Evolutionary conservation across 1,140 invertebrate genomes (phyloP), one percentile per base, ranked within the genome.

Genomic region (Drosophila tropicalis): DNA sequence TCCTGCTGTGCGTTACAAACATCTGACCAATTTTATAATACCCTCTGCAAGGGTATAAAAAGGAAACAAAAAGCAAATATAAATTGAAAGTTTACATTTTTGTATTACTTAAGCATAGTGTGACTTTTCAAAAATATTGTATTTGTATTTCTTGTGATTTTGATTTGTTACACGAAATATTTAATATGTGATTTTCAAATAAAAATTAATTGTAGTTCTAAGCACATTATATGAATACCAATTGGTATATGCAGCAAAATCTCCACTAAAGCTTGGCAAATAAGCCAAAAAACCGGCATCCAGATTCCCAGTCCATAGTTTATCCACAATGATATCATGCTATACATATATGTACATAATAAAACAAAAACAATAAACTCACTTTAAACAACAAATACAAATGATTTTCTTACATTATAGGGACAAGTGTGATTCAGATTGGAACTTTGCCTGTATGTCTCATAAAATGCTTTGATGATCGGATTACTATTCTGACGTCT

Each of bases 271-370:
- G 2, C n/a, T 6, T 9, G 70, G 66, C 0, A 76, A 2, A 68
- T 47, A 65, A 44, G 17, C 7, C 1, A 10, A 1, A n/a, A 76
- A 47, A 10, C 34, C 34, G 3, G 3, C 1, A 2, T 76, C 64
- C 22, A 58, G 15, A 40, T 64, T 47, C 10, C 55, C 55, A 15
- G 62, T 39, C 40, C 51, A 60, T 17, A 67, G 29, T 19, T 57
- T 61, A 32, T 72, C 54, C 13, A 72, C 51, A 13, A 67, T 36
- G 0, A 60, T 6, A 60, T 67, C 65, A 25, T 67, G 65, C 56
- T 40, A n/a, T 0, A 34, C 9, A 57, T 15, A 29, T 5, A 29
- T 5, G 6, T 5, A 29, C 29, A 29, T 5, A 29, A 6, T 0
- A 29, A 5, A 29, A 29, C 1, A 9, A 0, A 36, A 19, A 10